These are phyloP conservation scores for Probaryconus sp. DNA, from an alignment of 1,140 invertebrate genomes.

Conservation along the genomic window DNA sequence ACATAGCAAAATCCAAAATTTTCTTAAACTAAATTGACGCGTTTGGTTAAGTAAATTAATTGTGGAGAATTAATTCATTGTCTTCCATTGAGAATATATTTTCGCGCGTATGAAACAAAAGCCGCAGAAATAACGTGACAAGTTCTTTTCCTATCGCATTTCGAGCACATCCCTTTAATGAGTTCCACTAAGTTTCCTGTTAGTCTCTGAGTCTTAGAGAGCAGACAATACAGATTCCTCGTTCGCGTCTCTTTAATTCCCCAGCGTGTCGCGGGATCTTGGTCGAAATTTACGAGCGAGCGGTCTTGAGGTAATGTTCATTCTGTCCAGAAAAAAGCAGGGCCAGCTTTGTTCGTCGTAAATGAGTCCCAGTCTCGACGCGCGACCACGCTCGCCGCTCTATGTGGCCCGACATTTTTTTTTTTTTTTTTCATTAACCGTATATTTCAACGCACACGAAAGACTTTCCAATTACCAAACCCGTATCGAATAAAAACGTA, in stretches of 20 bases:
- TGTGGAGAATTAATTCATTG: conserved; percentile 19
- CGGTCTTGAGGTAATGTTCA: conserved; percentile 51
- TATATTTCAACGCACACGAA: conserved; percentile 36
- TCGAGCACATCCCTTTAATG: conserved; percentile 46
- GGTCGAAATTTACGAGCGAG: conserved; percentile 55
- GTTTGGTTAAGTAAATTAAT: conserved; percentile 9
- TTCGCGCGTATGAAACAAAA: conserved; percentile 36
- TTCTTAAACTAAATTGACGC: too few relatives aligned
- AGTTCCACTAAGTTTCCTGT: conserved; percentile 43
- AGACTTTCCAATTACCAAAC: conserved; percentile 41
- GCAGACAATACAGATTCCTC: conserved; percentile 58
- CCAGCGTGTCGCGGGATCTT: conserved; percentile 48
- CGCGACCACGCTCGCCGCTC: conserved; percentile 26
- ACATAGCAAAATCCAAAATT: too few relatives aligned
- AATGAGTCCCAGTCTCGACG: conserved; percentile 53
- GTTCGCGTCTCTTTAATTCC: conserved; percentile 59
- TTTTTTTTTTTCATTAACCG: conserved; percentile 57
- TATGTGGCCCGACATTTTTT: conserved; percentile 48
- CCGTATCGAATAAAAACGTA: conserved; percentile 34
- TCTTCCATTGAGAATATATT: conserved; percentile 28
- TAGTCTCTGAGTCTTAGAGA: conserved; percentile 22
- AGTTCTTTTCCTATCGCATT: conserved; percentile 36
- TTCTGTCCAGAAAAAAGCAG: conserved; percentile 49
- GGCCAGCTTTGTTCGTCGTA: conserved; percentile 57
- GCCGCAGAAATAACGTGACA: conserved; percentile 47